Percentiles rank a stretch among this genome's conserved stretches.
phyloP scores from a whole-genome alignment of 2,113 vertebrate genomes.

The Eupsittula cactorum region DNA sequence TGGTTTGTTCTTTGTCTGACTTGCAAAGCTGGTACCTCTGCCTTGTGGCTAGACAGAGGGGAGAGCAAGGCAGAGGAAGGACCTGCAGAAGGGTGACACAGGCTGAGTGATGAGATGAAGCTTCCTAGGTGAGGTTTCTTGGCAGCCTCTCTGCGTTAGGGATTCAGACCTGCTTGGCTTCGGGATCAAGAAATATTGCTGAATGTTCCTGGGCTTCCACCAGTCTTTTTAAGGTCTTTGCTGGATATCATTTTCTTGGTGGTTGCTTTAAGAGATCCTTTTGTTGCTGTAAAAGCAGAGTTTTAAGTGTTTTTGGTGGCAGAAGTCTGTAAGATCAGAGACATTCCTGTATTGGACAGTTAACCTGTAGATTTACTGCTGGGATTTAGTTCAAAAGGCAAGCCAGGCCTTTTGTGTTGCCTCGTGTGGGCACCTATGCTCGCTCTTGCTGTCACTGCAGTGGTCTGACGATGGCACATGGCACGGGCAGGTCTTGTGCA shows the following conservation, averaged over 20 bases:
- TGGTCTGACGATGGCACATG: background rate
- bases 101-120: background rate
- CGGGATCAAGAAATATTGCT: background rate
- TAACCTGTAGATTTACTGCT: background rate
- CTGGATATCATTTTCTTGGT: background rate
- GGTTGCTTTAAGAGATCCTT: background rate
- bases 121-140: background rate
- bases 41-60: background rate
- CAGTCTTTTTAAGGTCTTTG: background rate
- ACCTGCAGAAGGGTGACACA: background rate
- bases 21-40: background rate
- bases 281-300: background rate
- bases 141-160: background rate
- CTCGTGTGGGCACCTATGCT: rapidly evolving
- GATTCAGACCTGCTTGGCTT: background rate
- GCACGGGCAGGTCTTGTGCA: background rate
- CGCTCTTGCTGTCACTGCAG: rapidly evolving
- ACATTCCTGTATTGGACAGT: background rate
- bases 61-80: background rate
- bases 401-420: background rate
- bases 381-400: background rate
- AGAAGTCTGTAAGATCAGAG: background rate
- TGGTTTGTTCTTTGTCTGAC: background rate
- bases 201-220: background rate
- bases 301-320: background rate